Evolutionary conservation across 2,797 vertebrate genomes (phyloP), one percentile per base, ranked within the genome.

Genomic region (Pangasius djambal): DNA sequence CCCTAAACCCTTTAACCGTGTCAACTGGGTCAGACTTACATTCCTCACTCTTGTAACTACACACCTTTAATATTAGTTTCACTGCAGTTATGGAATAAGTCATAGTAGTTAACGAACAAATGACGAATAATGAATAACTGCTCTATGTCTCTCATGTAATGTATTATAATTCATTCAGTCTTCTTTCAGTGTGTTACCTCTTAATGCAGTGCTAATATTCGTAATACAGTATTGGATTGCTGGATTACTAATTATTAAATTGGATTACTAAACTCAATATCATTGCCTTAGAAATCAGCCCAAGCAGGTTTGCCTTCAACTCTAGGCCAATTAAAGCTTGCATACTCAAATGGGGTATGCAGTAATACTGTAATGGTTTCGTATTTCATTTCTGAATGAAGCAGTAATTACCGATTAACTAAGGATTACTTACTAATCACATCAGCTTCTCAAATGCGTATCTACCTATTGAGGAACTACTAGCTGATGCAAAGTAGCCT

Each of bases 261-360:
- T 44, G 40, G 40, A 44, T 44, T 44, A 44, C 4, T 5, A 44
- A 44, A 44, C 40, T 44, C 5, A 7, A 37, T 31, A 44, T 34
- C 18, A 22, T 25, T 22, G 86, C 31, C 7, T 77, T 83, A 52
- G 13, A 74, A 89, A 74, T 70, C 81, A 86, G 57, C 82, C 81
- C 74, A 79, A 85, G 65, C 81, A 88, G 87, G 85, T 88, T 89
- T 81, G 28, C 22, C 34, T 74, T 28, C 79, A 74, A 50, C 75
- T 48, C 18, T 3, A 83, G 59, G 79, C 31, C 55, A 57, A 65
- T 28, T 91, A 88, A 57, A 89, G 28, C 34, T 59, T 79, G 74
- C 12, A 82, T 28, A 28, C 22, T 40, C 79, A 40, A 40, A 44
- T 63, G 22, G 5, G 25, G 34, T 3, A 63, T 65, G 1, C 40